phyloP scores from a whole-genome alignment of 2,888 invertebrate genomes.

The Troglohyphantes excavatus region DNA sequence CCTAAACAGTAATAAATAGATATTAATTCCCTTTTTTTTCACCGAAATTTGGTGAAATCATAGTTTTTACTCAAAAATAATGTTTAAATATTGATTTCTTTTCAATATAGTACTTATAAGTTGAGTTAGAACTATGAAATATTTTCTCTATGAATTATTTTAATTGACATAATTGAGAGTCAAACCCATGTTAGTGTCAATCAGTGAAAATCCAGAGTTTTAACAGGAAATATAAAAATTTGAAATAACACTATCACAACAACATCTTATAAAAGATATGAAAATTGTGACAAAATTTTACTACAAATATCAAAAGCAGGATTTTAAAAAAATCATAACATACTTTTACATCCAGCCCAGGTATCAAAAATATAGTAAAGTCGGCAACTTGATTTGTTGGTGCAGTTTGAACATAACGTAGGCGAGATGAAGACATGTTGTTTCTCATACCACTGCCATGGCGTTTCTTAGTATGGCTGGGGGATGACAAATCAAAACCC shows the following conservation, averaged over 20 bases:
- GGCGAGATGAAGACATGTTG: slow-evolving; percentile 79
- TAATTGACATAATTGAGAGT: too few relatives aligned
- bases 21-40: too few relatives aligned
- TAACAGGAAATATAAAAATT: not conserved
- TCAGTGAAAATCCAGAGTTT: too few relatives aligned
- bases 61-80: too few relatives aligned
- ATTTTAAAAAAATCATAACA: slow-evolving; percentile 13
- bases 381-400: slow-evolving; percentile 82
- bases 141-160: too few relatives aligned
- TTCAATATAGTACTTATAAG: too few relatives aligned
- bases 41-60: too few relatives aligned
- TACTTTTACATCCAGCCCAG: slow-evolving; percentile 94
- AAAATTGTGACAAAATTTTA: not conserved
- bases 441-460: slow-evolving; percentile 77
- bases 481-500: slow-evolving; percentile 85
- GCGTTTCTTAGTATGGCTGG: slow-evolving; percentile 85
- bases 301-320: too few relatives aligned
- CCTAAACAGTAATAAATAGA: slow-evolving; percentile 83
- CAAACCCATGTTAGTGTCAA: too few relatives aligned
- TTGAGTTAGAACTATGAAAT: too few relatives aligned
- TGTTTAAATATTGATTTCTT: too few relatives aligned
- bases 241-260: not conserved
- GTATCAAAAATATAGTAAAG: slow-evolving; percentile 94
- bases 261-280: not conserved
- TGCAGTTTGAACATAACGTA: slow-evolving; percentile 78